Percentiles rank a stretch among this genome's conserved stretches.
These are phyloP conservation scores for Laupala kohalensis DNA, from an alignment of 1,140 invertebrate species.

Conservation along the genomic window DNA sequence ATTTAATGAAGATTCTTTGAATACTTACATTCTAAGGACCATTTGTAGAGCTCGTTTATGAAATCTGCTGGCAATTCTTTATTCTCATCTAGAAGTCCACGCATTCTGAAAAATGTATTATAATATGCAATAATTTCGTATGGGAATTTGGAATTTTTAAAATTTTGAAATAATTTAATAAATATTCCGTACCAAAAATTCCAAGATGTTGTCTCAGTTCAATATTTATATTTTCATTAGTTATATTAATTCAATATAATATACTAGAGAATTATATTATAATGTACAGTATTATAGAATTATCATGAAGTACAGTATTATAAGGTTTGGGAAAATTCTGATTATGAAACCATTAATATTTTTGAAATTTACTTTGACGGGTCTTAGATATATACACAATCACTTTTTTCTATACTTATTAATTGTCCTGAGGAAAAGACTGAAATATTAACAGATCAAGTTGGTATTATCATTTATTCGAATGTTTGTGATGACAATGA, in stretches of 20 bases:
- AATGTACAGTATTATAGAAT: not conserved
- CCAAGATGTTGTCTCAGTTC: too few species aligned
- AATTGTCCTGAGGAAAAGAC: too few species aligned
- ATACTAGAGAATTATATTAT: not conserved
- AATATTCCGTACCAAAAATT: too few species aligned
- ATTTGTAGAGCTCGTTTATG: constrained; percentile 47
- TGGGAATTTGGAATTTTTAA: not conserved
- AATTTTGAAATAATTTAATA: not conserved
- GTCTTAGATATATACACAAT: too few species aligned
- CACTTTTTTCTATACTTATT: too few species aligned
- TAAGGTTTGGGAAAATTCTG: not conserved
- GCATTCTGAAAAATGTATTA: constrained; percentile 16
- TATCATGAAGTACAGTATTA: not conserved
- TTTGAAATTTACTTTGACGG: too few species aligned
- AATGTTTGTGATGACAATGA: not conserved
- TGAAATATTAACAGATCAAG: too few species aligned
- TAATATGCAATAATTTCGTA: too few species aligned
- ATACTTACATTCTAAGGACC: constrained; percentile 49
- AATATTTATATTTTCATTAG: too few species aligned
- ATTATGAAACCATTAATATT: too few species aligned
- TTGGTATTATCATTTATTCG: too few species aligned
- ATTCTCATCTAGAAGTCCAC: constrained; percentile 13
- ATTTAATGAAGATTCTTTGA: not conserved
- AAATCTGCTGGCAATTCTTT: constrained; percentile 39
- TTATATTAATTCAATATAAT: not conserved